These are phyloP conservation scores for Collichthys lucidus DNA, from an alignment of 2,113 vertebrate genomes.

Conservation along the genomic window DNA sequence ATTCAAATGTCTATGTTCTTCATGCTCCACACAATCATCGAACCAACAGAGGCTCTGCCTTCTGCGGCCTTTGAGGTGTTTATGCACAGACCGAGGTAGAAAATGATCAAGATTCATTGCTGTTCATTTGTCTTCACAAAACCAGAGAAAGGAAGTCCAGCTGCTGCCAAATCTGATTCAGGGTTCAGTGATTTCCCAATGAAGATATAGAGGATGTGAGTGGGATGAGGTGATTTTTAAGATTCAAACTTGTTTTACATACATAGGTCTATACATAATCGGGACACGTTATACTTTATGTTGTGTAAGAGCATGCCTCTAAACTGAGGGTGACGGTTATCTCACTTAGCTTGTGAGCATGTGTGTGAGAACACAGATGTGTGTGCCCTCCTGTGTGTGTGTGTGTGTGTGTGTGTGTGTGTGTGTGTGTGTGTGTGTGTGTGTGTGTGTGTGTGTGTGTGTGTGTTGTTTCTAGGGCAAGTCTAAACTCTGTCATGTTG, in stretches of 20 bases:
- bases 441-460: neutral
- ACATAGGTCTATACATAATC: neutral
- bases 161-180: conserved; percentile 57
- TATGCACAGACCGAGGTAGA: conserved; percentile 59
- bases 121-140: conserved; percentile 70
- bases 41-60: conserved; percentile 43
- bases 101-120: conserved; percentile 76
- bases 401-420: conserved; percentile 9
- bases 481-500: conserved; percentile 85
- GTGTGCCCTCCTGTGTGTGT: neutral
- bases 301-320: conserved; percentile 8
- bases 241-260: conserved; percentile 26
- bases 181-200: conserved; percentile 63
- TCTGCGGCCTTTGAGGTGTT: conserved; percentile 63
- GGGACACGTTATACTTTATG: neutral
- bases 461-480: conserved; percentile 80
- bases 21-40: conserved; percentile 64
- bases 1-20: conserved; percentile 71
- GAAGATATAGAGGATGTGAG: conserved; percentile 64
- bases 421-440: neutral
- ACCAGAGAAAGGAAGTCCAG: conserved; percentile 50
- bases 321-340: conserved; percentile 5
- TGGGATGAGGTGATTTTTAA: conserved; percentile 29
- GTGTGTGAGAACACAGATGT: conserved; percentile 9
- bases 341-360: neutral